Evolutionary conservation across 2,797 vertebrate genomes (phyloP).

Genomic region (Paguma larvata): DNA sequence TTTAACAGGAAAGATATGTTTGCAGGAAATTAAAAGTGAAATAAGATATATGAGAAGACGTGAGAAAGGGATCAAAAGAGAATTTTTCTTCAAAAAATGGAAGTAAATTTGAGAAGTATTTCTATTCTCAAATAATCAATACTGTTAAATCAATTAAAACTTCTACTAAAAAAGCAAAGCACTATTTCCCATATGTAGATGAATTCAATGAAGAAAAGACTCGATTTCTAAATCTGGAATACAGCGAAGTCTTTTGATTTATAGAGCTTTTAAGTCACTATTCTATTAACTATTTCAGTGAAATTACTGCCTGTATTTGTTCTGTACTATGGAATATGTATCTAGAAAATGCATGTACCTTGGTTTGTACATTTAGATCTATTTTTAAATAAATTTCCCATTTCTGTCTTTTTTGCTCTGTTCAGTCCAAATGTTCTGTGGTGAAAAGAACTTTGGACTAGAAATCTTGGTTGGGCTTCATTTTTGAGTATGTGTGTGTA

Average conservation of each 20-base stretch:
- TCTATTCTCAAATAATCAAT: conserved; percentile 45
- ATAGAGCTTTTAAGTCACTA: neutral
- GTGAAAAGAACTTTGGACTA: neutral
- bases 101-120: conserved; percentile 41
- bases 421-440: conserved; percentile 10
- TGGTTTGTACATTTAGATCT: neutral
- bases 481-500: neutral
- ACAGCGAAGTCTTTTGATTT: neutral
- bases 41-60: conserved; percentile 63
- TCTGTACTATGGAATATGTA: neutral
- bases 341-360: neutral
- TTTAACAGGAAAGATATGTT: conserved; percentile 68
- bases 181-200: neutral
- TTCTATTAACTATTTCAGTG: conserved; percentile 38
- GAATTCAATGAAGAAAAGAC: neutral
- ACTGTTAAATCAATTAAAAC: conserved; percentile 47
- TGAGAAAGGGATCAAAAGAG: conserved; percentile 38
- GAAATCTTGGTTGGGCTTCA: neutral
- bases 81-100: conserved; percentile 52
- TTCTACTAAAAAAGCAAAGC: neutral
- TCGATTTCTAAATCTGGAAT: neutral
- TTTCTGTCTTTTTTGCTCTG: neutral
- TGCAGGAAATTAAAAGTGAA: conserved; percentile 76
- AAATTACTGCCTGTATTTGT: neutral
- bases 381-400: neutral